phyloP scores from a whole-genome alignment of 2,888 invertebrate species.

The Chrysolina oricalcia region DNA sequence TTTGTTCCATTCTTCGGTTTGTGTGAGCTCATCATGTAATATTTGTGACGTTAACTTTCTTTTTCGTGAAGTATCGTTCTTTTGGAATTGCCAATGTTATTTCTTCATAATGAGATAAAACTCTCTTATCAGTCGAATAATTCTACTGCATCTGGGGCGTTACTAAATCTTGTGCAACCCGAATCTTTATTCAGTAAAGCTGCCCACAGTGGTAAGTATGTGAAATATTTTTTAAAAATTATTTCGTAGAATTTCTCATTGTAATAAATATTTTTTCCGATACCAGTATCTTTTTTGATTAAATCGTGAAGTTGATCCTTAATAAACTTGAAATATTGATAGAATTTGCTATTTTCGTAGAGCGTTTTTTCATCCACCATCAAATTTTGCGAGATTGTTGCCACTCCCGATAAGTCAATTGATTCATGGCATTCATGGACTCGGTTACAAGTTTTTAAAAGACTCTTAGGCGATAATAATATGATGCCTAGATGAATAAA shows the following conservation, averaged over 20 bases:
- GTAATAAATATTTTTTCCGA: slow-evolving; percentile 8
- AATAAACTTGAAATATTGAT: slow-evolving; percentile 22
- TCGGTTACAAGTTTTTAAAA: slow-evolving; percentile 1
- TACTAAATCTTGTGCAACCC: slow-evolving; percentile 5
- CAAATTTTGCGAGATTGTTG: no score
- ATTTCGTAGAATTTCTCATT: slow-evolving; percentile 20
- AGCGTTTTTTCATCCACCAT: background rate
- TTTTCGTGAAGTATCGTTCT: background rate
- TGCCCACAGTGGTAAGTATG: slow-evolving; percentile 26
- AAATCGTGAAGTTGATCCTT: slow-evolving; percentile 8
- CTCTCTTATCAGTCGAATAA: slow-evolving; percentile 17
- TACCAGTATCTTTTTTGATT: slow-evolving; percentile 7
- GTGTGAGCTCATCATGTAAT: slow-evolving; percentile 1
- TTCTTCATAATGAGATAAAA: slow-evolving; percentile 18
- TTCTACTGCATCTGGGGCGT: slow-evolving; percentile 26
- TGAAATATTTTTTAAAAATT: slow-evolving; percentile 26
- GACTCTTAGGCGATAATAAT: slow-evolving; percentile 2
- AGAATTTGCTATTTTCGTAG: slow-evolving; percentile 16
- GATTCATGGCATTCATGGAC: background rate
- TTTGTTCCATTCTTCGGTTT: slow-evolving; percentile 20
- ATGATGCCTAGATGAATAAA: slow-evolving; percentile 26
- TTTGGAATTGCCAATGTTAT: slow-evolving; percentile 17
- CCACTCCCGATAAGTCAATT: background rate
- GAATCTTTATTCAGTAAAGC: slow-evolving; percentile 10
- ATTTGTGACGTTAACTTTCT: no score